phyloP scores from a whole-genome alignment of 2,888 invertebrate species.

The Temnothorax unifasciatus region DNA sequence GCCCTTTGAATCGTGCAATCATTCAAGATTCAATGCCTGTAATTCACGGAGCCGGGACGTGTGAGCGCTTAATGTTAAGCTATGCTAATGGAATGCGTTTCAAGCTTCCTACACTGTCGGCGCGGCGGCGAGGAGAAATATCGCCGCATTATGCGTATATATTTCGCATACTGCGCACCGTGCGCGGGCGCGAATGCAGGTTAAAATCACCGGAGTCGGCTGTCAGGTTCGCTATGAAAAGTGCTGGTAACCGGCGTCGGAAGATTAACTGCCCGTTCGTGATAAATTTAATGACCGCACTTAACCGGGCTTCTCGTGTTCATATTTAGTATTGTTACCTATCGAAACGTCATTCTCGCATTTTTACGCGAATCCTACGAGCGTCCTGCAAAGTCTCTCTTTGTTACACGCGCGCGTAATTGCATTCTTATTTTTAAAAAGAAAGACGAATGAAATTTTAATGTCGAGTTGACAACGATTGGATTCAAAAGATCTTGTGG shows the following conservation, averaged over 20 bases:
- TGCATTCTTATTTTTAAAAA: neutral
- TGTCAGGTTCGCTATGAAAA: slow-evolving; percentile 45
- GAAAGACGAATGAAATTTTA: neutral
- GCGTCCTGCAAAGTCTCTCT: neutral
- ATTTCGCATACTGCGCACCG: slow-evolving; percentile 41
- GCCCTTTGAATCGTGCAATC: slow-evolving; percentile 60
- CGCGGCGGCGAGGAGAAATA: slow-evolving; percentile 68
- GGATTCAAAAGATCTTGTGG: neutral
- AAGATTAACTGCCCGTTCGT: slow-evolving; percentile 55
- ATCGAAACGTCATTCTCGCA: slow-evolving; percentile 36
- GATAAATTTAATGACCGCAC: slow-evolving; percentile 55
- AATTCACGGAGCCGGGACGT: slow-evolving; percentile 67
- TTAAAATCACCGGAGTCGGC: slow-evolving; percentile 50
- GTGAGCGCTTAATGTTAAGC: slow-evolving; percentile 75
- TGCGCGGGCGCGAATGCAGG: slow-evolving; percentile 47
- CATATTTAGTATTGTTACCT: slow-evolving; percentile 35
- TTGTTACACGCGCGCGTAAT: neutral
- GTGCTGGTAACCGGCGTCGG: slow-evolving; percentile 47
- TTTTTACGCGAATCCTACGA: slow-evolving; percentile 7
- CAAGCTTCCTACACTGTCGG: slow-evolving; percentile 74
- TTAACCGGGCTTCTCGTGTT: slow-evolving; percentile 28
- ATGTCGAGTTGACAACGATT: neutral
- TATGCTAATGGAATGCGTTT: slow-evolving; percentile 78
- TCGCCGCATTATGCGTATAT: slow-evolving; percentile 68
- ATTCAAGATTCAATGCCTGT: slow-evolving; percentile 66